Evolutionary conservation across 2,797 vertebrate species (phyloP).

Genomic region (Mionectes olivaceus): DNA sequence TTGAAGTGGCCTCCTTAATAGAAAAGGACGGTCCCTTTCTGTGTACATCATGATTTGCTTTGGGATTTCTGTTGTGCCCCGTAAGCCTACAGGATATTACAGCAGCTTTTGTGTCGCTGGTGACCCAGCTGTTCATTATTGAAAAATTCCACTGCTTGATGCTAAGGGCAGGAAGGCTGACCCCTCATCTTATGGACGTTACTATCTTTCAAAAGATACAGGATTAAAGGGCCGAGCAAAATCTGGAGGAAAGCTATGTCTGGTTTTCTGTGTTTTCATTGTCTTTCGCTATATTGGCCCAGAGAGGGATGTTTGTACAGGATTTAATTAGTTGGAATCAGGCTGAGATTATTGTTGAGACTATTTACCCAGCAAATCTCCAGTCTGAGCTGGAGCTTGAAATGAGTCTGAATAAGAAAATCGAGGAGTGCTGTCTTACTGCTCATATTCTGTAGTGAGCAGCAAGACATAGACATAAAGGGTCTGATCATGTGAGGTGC

Average conservation of each 20-base stretch:
- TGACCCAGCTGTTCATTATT: constrained; percentile 99
- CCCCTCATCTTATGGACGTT: constrained; percentile 93
- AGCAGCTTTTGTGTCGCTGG: constrained; percentile 93
- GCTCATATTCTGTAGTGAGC: constrained; percentile 47
- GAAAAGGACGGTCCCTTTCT: constrained; percentile 88
- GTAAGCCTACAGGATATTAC: constrained; percentile 97
- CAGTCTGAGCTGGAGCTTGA: constrained; percentile 86
- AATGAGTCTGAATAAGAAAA: constrained; percentile 79
- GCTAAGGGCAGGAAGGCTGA: constrained; percentile 89
- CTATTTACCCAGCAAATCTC: constrained; percentile 93
- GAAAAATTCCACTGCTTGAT: constrained; percentile 97
- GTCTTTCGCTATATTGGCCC: constrained; percentile 85
- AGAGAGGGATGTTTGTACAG: constrained; percentile 94
- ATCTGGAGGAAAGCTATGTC: constrained; percentile 87
- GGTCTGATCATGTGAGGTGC: background rate
- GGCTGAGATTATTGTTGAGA: constrained; percentile 89
- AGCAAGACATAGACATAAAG: background rate
- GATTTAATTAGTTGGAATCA: constrained; percentile 98
- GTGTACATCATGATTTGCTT: constrained; percentile 87
- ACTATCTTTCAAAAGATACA: constrained; percentile 92
- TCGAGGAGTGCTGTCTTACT: constrained; percentile 77
- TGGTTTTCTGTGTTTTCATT: constrained; percentile 83
- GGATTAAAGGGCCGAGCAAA: constrained; percentile 92
- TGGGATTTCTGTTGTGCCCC: constrained; percentile 85
- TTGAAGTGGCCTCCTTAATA: constrained; percentile 90